Evolutionary conservation across 2,888 invertebrate genomes (phyloP).

Genomic region (Gisinianus flammeolus): DNA sequence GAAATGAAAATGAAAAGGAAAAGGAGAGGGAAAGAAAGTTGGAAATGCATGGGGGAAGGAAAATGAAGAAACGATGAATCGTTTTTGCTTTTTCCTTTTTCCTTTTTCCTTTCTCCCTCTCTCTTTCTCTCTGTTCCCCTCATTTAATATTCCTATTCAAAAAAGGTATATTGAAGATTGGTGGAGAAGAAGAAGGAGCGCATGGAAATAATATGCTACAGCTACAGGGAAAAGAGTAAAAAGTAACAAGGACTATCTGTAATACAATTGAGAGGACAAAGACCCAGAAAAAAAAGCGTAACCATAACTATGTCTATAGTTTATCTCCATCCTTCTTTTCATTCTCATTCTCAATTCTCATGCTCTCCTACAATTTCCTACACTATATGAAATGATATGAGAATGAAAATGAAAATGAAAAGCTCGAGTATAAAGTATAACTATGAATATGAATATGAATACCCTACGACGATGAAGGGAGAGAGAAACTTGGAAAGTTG

Average conservation of each 20-base stretch:
- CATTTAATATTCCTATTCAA: not conserved
- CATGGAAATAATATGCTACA: not conserved
- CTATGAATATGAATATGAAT: not conserved
- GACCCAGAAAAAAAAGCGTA: not conserved
- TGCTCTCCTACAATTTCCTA: too few species aligned
- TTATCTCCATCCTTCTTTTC: not conserved
- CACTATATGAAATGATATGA: not conserved
- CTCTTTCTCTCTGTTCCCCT: not conserved
- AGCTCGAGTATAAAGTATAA: not conserved
- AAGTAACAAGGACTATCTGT: too few species aligned
- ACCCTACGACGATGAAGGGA: too few species aligned
- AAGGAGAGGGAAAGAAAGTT: too few species aligned
- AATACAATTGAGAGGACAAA: too few species aligned
- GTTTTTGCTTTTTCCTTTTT: not conserved
- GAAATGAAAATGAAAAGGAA: not conserved
- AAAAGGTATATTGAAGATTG: too few species aligned
- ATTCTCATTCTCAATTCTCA: not conserved
- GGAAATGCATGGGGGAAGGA: too few species aligned
- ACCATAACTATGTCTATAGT: not conserved
- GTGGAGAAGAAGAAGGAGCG: not conserved
- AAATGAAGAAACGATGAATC: not conserved
- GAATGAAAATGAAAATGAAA: not conserved
- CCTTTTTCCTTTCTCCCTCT: not conserved
- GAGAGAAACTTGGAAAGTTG: not conserved
- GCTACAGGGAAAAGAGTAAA: not conserved